These are phyloP conservation scores for Onchidella celtica DNA, from an alignment of 2,888 invertebrate genomes.

Conservation along the genomic window DNA sequence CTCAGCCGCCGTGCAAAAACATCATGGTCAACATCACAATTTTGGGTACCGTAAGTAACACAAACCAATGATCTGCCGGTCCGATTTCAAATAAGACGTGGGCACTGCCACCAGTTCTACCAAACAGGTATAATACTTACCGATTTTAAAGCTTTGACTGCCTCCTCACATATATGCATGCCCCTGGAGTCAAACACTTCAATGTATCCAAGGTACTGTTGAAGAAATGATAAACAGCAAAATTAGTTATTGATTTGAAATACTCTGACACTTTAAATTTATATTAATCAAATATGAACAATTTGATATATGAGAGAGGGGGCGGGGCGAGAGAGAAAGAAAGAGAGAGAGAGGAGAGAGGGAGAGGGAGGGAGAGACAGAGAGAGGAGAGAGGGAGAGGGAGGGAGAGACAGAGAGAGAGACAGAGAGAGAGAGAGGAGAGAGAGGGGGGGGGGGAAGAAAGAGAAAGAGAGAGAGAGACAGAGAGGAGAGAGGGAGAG, in stretches of 20 bases:
- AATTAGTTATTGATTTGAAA: neutral
- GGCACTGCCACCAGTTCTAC: no score
- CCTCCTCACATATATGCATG: constrained; percentile 99
- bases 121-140: constrained; percentile 70
- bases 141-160: constrained; percentile 91
- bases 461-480: neutral
- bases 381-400: neutral
- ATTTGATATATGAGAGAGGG: neutral
- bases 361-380: neutral
- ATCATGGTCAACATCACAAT: no score
- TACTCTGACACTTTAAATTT: no score
- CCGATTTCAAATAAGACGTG: no score
- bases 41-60: no score
- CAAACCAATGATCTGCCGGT: no score
- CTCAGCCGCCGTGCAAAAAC: no score
- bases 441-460: neutral
- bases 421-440: neutral
- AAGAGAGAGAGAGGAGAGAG: neutral
- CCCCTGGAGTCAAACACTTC: constrained; percentile 99
- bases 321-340: neutral
- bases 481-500: neutral
- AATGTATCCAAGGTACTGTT: constrained; percentile 96
- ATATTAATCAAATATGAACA: neutral
- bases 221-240: neutral
- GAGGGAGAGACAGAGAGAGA: neutral